Conservation (phyloP, 2,888 invertebrate species). For the Trichogramma evanescens region DNA sequence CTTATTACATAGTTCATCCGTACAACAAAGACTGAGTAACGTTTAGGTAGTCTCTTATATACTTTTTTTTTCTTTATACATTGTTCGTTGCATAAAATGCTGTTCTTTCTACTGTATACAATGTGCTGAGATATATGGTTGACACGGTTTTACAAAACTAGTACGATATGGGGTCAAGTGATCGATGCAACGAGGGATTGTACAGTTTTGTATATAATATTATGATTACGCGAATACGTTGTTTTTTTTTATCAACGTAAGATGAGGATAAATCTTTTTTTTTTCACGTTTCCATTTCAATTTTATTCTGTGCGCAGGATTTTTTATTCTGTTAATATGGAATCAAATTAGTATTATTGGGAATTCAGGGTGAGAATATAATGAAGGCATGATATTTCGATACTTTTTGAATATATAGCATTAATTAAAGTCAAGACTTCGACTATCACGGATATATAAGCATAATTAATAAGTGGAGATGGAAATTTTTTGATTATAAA, state of each 20-base stretch:
- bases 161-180: too few species aligned
- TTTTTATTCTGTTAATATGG: neutral
- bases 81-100: neutral
- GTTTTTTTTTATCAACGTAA: neutral
- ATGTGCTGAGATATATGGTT: neutral
- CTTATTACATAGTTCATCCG: constrained; percentile 15
- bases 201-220: constrained; percentile 35
- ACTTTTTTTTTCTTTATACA: constrained; percentile 3
- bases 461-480: too few species aligned
- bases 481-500: constrained; percentile 11
- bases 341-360: too few species aligned
- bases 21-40: constrained; percentile 20
- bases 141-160: too few species aligned
- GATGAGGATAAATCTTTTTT: neutral
- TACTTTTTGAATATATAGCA: too few species aligned
- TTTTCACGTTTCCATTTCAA: too few species aligned
- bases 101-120: neutral
- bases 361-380: too few species aligned
- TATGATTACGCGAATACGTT: neutral
- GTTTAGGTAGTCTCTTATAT: constrained; percentile 12
- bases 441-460: too few species aligned
- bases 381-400: too few species aligned
- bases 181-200: constrained; percentile 21
- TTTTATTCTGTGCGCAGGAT: too few species aligned
- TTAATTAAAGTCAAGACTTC: too few species aligned